Evolutionary conservation across 2,888 invertebrate genomes (phyloP).

Genomic region (Oligia fasciuncula): DNA sequence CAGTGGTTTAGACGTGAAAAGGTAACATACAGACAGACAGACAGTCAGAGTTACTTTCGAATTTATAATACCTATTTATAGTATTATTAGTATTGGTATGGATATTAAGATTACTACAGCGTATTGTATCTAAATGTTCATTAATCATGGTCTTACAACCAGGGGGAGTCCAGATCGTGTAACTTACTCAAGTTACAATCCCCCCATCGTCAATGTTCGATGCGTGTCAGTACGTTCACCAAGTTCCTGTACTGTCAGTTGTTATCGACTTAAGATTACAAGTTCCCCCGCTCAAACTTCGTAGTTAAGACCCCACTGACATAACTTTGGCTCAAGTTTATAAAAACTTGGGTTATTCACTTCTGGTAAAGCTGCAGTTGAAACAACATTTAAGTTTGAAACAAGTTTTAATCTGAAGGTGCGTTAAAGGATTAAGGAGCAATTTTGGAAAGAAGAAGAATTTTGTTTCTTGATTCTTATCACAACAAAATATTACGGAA

Average conservation of each 20-base stretch:
- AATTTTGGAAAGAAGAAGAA: background rate
- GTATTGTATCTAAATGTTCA: background rate
- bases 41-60: too few relatives aligned
- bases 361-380: slow-evolving; percentile 46
- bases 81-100: too few relatives aligned
- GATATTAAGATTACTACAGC: background rate
- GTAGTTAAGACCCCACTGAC: slow-evolving; percentile 49
- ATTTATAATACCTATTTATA: too few relatives aligned
- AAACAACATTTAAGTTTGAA: slow-evolving; percentile 34
- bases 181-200: slow-evolving; percentile 25
- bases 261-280: slow-evolving; percentile 56
- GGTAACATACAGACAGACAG: too few relatives aligned
- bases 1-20: too few relatives aligned
- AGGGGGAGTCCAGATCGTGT: slow-evolving; percentile 12
- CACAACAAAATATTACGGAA: background rate
- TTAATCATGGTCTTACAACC: slow-evolving; percentile 23
- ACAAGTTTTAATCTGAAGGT: slow-evolving; percentile 39
- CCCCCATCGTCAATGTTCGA: slow-evolving; percentile 27
- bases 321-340: slow-evolving; percentile 38
- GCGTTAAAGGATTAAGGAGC: slow-evolving; percentile 16
- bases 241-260: slow-evolving; percentile 46
- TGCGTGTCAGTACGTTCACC: slow-evolving; percentile 36
- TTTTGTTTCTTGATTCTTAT: background rate
- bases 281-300: slow-evolving; percentile 46
- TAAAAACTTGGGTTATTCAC: slow-evolving; percentile 56